These are phyloP conservation scores for Ptychobarbus kaznakovi DNA, from an alignment of 2,797 vertebrate genomes.

Conservation along the genomic window DNA sequence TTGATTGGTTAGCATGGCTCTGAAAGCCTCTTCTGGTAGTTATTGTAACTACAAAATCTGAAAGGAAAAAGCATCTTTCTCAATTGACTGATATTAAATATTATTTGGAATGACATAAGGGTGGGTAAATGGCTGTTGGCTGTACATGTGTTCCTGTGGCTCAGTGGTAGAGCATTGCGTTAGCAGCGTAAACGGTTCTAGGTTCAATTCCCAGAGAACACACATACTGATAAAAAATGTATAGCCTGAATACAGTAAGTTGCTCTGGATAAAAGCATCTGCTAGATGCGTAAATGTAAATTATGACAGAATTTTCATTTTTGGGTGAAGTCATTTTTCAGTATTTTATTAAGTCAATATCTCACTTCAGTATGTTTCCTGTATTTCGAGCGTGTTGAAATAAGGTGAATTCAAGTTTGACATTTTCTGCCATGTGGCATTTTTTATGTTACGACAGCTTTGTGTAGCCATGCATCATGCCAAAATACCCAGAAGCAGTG, in stretches of 20 bases:
- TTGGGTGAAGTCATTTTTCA: neutral
- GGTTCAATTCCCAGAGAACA: no score
- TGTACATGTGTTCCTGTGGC: no score
- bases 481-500: constrained; percentile 14
- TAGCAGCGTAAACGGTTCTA: no score
- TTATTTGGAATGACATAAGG: no score
- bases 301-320: no score
- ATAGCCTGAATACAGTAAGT: no score
- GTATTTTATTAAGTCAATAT: neutral
- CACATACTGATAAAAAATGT: no score
- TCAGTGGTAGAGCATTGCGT: no score
- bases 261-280: no score
- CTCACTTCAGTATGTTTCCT: neutral
- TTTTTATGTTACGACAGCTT: constrained; percentile 3
- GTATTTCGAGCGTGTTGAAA: neutral
- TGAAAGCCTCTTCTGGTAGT: neutral
- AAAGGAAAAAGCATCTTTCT: no score
- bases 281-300: no score
- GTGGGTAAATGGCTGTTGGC: no score
- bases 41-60: neutral
- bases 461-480: constrained; percentile 8
- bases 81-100: neutral
- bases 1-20: neutral
- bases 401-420: neutral
- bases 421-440: neutral